Conservation (phyloP, 1,140 invertebrate species). For the Aphis gossypii region DNA sequence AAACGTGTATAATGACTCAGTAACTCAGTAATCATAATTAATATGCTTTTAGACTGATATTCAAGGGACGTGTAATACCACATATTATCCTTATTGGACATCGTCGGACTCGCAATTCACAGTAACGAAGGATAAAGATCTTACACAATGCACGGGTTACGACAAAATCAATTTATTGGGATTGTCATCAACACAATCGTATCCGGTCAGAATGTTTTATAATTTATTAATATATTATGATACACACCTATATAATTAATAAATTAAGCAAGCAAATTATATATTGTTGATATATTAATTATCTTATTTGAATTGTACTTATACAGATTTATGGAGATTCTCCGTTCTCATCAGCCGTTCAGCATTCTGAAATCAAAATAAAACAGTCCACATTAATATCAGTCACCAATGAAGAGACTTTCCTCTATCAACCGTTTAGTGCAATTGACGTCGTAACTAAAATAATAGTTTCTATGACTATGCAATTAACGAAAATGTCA, state of each 20-base stretch:
- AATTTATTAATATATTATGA: neutral
- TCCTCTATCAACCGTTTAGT: slow-evolving; percentile 24
- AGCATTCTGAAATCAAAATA: neutral
- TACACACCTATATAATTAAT: neutral
- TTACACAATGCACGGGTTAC: neutral
- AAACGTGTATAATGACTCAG: neutral
- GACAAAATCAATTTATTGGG: neutral
- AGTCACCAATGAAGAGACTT: neutral
- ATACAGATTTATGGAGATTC: neutral
- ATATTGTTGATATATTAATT: neutral
- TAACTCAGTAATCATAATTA: neutral
- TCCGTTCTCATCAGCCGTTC: neutral
- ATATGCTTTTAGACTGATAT: slow-evolving; percentile 53
- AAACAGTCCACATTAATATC: neutral
- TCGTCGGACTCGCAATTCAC: neutral
- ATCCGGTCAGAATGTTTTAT: neutral
- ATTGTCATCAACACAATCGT: neutral
- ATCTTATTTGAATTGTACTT: neutral
- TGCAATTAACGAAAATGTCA: neutral
- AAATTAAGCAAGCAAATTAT: neutral
- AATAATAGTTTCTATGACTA: neutral
- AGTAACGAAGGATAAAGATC: neutral
- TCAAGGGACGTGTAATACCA: slow-evolving; percentile 43
- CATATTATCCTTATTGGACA: neutral
- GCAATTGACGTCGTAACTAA: neutral